Evolutionary conservation across 2,113 vertebrate species (phyloP).

Genomic region (Odontesthes bonariensis): DNA sequence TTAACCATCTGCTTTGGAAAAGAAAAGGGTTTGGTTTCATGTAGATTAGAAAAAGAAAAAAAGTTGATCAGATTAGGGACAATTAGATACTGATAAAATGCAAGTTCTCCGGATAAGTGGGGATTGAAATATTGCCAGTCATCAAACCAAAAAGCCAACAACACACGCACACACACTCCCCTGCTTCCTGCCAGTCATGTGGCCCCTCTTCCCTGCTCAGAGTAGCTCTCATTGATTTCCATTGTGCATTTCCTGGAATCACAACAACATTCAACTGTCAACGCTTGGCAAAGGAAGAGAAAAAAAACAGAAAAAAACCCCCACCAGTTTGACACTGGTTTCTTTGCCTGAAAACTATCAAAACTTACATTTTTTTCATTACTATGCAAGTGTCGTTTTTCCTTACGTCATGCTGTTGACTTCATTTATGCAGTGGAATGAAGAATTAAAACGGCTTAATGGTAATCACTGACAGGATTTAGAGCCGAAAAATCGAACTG

Average conservation of each 20-base stretch:
- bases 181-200: slow-evolving; percentile 44
- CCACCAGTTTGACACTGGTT: background rate
- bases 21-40: no score
- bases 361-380: no score
- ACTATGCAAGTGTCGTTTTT: background rate
- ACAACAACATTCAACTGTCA: slow-evolving; percentile 37
- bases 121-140: background rate
- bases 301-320: background rate
- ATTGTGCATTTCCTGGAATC: slow-evolving; percentile 58
- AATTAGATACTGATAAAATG: no score
- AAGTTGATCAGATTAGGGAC: no score
- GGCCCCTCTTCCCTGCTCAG: slow-evolving; percentile 21
- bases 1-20: no score
- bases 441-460: background rate
- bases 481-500: background rate
- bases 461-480: background rate
- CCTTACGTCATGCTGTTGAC: background rate
- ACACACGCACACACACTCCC: no score
- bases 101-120: background rate
- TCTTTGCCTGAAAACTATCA: no score
- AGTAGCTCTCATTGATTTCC: slow-evolving; percentile 64
- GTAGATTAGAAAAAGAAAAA: no score
- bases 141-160: slow-evolving; percentile 21
- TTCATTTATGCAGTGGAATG: background rate
- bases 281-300: slow-evolving; percentile 6